Conservation (phyloP, 2,888 invertebrate genomes). For the Acholoe squamosa region DNA sequence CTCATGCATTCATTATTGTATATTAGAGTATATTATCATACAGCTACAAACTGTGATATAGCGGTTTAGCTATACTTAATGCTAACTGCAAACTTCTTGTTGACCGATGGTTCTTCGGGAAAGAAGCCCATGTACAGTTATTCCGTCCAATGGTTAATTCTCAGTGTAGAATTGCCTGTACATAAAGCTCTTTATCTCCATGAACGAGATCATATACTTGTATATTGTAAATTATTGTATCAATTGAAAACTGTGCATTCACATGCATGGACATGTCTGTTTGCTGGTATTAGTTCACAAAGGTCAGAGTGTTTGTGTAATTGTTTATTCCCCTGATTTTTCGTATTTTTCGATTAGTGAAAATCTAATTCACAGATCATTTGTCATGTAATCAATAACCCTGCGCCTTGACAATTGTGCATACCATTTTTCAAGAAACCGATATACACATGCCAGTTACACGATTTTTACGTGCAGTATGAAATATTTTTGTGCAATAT, state of each 20-base stretch:
- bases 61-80: background rate
- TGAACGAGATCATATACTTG: background rate
- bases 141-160: constrained; percentile 59
- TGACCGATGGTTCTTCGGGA: constrained; percentile 40
- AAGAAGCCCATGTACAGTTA: constrained; percentile 58
- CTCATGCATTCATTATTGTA: background rate
- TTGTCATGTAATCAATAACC: background rate
- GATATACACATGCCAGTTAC: background rate
- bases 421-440: background rate
- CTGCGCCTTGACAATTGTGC: background rate
- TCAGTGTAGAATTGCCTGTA: constrained; percentile 46
- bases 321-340: background rate
- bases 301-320: too few species aligned
- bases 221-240: background rate
- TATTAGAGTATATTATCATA: background rate
- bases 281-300: background rate
- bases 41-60: background rate
- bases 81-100: background rate
- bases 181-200: constrained; percentile 34
- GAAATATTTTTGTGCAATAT: constrained; percentile 31
- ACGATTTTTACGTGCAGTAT: background rate
- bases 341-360: background rate
- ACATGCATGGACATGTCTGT: background rate
- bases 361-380: background rate
- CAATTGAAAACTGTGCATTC: background rate